Percentiles rank a stretch among this genome's conserved stretches.
Conservation (phyloP, 2,113 vertebrate genomes). For the Clarias macrocephalus region DNA sequence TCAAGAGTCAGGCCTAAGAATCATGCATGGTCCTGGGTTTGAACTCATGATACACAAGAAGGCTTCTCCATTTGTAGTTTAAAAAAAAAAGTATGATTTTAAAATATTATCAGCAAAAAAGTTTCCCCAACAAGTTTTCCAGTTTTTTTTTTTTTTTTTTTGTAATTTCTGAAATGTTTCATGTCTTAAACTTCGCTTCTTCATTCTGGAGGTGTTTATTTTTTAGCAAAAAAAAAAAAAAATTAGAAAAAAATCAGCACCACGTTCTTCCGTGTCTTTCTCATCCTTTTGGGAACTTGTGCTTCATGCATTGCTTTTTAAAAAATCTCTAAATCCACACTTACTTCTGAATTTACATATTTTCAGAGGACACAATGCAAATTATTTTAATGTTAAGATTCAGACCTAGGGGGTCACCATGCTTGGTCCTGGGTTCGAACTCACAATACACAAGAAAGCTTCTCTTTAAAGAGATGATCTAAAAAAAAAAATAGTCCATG, state of each 20-base stretch:
- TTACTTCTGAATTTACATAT: no score
- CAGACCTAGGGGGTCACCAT: no score
- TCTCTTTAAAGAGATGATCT: neutral
- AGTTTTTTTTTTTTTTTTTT: no score
- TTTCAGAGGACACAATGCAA: no score
- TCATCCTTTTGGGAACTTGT: neutral
- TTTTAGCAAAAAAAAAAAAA: neutral
- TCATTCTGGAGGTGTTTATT: neutral
- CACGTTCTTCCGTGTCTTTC: neutral
- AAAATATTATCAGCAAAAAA: neutral
- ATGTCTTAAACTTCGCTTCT: neutral
- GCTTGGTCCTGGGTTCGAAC: no score
- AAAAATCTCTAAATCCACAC: no score
- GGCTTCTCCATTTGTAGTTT: neutral
- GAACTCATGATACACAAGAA: neutral
- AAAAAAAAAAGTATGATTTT: neutral
- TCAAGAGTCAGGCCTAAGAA: neutral
- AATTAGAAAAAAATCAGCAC: neutral
- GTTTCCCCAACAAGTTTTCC: no score
- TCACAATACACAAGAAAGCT: no score
- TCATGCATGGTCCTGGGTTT: neutral
- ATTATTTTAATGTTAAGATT: no score
- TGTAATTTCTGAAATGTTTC: neutral
- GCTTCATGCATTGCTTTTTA: no score
- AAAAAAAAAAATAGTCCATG: neutral